Evolutionary conservation across 2,888 invertebrate genomes (phyloP), one percentile per base, ranked within the genome.

Genomic region (Druceiella hillmani): DNA sequence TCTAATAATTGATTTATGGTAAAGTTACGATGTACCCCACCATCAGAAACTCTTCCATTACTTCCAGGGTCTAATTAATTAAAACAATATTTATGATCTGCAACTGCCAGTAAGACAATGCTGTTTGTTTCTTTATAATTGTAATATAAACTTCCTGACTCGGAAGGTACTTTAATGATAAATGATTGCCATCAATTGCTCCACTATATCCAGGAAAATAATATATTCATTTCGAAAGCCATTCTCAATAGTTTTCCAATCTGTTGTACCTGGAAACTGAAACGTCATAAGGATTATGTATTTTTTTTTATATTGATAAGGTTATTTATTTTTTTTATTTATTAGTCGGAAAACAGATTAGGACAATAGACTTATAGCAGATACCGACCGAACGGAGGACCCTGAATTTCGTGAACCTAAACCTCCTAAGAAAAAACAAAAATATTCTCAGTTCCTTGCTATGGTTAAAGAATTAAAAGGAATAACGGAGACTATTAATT

Each of bases 11-110:
- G 40, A 29, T 44, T 41, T 35, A 52, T 33, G 16, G 33, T 32
- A 38, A 41, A 50, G 20, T 47, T 36, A 12, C 40, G 39, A 36
- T 50, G 51, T 29, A 53, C 48, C 26, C 49, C 49, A 28, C 50
- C 50, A 50, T 52, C 50, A 16, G 48, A 46, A 33, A 46, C 40
- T 28, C 50, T 30, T 17, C 52, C 51, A 43, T 52, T 48, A 29
- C 46, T 47, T 15, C 51, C 50, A 28, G 50, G 36, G 39, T 52
- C 47, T 34, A 50, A 40, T 36, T 50, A 51, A 11, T 35, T 44
- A 44, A 55, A 55, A 40, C 48, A 48, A 41, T 52, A 54, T 41
- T 53, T 48, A 43, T 48, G 45, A 41, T 53, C 52, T 32, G 47
- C 51, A 42, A 52, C 31, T 34, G 51, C 53, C 40, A 52, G 44